Conservation (phyloP, 1,140 invertebrate species). For the Theocolax elegans region DNA sequence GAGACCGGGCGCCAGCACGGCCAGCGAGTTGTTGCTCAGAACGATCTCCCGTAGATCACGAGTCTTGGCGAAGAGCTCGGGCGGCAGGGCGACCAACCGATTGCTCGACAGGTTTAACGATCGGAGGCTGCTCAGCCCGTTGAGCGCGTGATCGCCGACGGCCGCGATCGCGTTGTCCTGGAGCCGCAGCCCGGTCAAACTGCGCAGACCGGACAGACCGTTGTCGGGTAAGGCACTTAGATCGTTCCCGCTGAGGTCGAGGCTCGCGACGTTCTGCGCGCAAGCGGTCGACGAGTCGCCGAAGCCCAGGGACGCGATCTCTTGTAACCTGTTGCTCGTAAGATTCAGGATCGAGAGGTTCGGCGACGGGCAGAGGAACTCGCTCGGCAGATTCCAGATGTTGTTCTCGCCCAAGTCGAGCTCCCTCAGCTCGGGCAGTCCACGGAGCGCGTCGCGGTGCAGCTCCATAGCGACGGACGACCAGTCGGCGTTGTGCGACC, state of each 20-base stretch:
- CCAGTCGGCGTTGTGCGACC: slow-evolving; percentile 84
- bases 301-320: slow-evolving; percentile 78
- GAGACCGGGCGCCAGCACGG: slow-evolving; percentile 79
- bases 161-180: slow-evolving; percentile 80
- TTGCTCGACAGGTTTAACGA: slow-evolving; percentile 83
- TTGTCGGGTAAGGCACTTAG: slow-evolving; percentile 76
- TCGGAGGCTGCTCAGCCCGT: slow-evolving; percentile 74
- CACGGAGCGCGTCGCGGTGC: slow-evolving; percentile 76
- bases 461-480: slow-evolving; percentile 81
- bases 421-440: slow-evolving; percentile 75
- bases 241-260: slow-evolving; percentile 82
- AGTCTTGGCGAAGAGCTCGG: slow-evolving; percentile 77
- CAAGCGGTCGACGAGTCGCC: slow-evolving; percentile 73
- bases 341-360: slow-evolving; percentile 78
- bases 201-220: slow-evolving; percentile 75
- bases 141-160: slow-evolving; percentile 78
- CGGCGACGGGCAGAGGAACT: slow-evolving; percentile 80
- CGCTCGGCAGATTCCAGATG: slow-evolving; percentile 79
- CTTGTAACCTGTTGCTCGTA: slow-evolving; percentile 82
- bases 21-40: slow-evolving; percentile 83
- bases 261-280: slow-evolving; percentile 73
- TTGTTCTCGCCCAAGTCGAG: slow-evolving; percentile 84
- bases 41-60: slow-evolving; percentile 77
- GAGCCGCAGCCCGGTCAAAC: slow-evolving; percentile 74
- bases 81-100: slow-evolving; percentile 77